phyloP scores from a whole-genome alignment of 2,113 vertebrate genomes.

The Microtus ochrogaster region DNA sequence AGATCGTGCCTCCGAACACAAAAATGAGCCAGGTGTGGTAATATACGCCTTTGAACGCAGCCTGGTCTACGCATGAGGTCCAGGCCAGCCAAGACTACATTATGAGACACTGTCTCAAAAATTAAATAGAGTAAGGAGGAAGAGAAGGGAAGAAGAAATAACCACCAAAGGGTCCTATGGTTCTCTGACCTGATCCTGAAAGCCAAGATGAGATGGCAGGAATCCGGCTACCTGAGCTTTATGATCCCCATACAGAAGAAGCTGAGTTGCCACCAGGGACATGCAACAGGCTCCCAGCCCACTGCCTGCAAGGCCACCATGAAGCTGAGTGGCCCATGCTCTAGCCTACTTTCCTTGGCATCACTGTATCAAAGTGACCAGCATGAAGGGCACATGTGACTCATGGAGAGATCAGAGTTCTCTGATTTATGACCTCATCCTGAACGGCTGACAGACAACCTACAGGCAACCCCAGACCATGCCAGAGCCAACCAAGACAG shows the following conservation, averaged over 20 bases:
- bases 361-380: background rate
- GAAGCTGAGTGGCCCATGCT: background rate
- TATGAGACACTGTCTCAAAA: background rate
- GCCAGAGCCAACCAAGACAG: conserved; percentile 74
- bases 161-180: background rate
- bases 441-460: conserved; percentile 79
- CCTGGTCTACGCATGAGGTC: background rate
- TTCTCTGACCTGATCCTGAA: no score
- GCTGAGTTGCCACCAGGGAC: no score
- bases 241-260: background rate
- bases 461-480: conserved; percentile 67
- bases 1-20: background rate
- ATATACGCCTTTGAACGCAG: background rate
- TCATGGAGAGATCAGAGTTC: conserved; percentile 34
- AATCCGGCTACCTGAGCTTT: background rate
- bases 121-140: background rate
- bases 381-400: background rate
- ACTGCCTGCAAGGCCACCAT: background rate
- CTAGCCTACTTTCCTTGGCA: background rate
- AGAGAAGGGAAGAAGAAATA: background rate
- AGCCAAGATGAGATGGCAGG: background rate
- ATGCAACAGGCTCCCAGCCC: background rate
- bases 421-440: conserved; percentile 79
- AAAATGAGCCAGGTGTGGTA: background rate
- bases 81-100: background rate